Base-by-base conservation (phyloP, 2,113 vertebrate genomes). In the Petroica traversi region DNA sequence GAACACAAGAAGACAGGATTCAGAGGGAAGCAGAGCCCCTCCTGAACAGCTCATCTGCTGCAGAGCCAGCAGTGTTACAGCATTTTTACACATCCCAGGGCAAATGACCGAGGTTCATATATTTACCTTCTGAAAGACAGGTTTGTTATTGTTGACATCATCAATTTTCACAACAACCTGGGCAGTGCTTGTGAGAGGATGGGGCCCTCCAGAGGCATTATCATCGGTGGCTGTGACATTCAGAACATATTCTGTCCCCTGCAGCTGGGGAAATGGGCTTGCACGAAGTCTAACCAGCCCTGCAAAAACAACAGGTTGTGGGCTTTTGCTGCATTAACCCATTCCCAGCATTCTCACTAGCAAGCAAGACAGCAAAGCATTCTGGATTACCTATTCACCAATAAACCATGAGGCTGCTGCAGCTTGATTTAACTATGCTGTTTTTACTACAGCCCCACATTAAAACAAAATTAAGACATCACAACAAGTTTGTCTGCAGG, bases 61-160 rank as follows among this genome's bases (percentile, higher is more conserved):
- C 58, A 73, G 58, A 36, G 24, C 63, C 61, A 66, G 45, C 12
- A 34, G 24, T 13, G 6, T 59, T 43, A 74, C 57, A 75, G 52
- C 25, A 75, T 45, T 55, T 34, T 29, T 28, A 26, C 40, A 57
- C 29, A 55, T 14, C 14, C 36, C 51, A 52, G 71, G 5, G 49
- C 20, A 55, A 38, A 77, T 5, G 3, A 57, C 23, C 4, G 8
- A 45, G 40, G 12, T 45, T 88, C 51, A 25, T 18, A 8, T 28
- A 83, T 83, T 92, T 96, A 99, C 99, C 98, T 99, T 98, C 89
- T 98, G 98, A 95, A 99, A 99, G 58, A 99, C 93, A 33, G 99
- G 99, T 90, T 99, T 99, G 98, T 99, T 99, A 94, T 99, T 99
- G 96, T 99, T 99, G 89, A 99, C 98, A 41, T 99, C 98, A 55